These are phyloP conservation scores for Chloropsis cyanopogon DNA, from an alignment of 2,113 vertebrate species.

Conservation along the genomic window DNA sequence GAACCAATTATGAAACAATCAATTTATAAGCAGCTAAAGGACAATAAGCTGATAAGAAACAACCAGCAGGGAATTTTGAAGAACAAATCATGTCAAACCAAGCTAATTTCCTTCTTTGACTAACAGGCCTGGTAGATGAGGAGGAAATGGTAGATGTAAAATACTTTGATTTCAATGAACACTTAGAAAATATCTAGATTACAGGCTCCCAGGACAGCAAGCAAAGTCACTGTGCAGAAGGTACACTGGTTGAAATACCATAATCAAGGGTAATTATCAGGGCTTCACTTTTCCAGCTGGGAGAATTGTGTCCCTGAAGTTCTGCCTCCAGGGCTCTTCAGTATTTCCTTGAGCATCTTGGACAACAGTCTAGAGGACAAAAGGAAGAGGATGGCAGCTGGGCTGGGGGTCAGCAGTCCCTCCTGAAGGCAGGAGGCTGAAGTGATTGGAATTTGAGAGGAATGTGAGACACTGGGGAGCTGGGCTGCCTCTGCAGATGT, in stretches of 20 bases:
- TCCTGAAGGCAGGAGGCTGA: background rate
- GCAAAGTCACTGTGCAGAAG: background rate
- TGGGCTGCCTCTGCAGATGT: background rate
- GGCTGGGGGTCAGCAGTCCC: background rate
- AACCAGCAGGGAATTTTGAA: constrained; percentile 30
- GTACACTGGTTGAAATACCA: background rate
- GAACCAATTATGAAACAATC: constrained; percentile 55
- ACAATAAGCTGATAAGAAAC: constrained; percentile 49
- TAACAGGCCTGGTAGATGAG: background rate
- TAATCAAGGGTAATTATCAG: background rate
- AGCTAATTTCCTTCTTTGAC: constrained; percentile 13
- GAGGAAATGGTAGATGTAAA: background rate
- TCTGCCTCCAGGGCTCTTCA: background rate
- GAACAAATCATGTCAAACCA: constrained; percentile 26
- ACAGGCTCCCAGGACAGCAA: background rate
- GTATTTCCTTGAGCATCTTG: background rate
- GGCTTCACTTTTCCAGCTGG: background rate
- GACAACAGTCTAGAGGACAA: background rate
- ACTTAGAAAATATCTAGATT: background rate
- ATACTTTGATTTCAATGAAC: background rate
- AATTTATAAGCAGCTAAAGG: constrained; percentile 37
- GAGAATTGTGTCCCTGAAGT: background rate
- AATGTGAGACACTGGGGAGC: background rate
- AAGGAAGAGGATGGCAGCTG: background rate
- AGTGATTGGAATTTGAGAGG: background rate